phyloP scores from a whole-genome alignment of 2,888 invertebrate species.

The Zelleria hepariella region DNA sequence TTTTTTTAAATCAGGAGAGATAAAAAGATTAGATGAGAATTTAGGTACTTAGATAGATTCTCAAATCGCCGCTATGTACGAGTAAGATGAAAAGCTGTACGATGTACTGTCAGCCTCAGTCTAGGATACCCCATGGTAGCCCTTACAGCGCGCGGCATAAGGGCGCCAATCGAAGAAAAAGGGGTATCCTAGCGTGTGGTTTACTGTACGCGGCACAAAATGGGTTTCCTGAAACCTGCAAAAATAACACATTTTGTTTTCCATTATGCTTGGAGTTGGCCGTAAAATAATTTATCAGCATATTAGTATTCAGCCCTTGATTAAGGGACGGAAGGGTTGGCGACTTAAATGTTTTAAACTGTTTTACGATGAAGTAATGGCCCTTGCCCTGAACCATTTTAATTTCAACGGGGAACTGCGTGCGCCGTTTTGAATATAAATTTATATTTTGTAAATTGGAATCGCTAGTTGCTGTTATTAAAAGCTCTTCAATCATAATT shows the following conservation, averaged over 20 bases:
- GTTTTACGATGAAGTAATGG: slow-evolving; percentile 5
- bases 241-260: background rate
- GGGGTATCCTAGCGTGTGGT: too few species aligned
- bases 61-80: too few species aligned
- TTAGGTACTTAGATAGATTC: too few species aligned
- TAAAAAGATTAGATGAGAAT: too few species aligned
- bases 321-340: background rate
- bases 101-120: too few species aligned
- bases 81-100: too few species aligned
- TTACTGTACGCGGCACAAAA: too few species aligned
- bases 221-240: too few species aligned
- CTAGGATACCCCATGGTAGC: too few species aligned
- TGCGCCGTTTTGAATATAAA: background rate
- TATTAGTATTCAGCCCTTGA: slow-evolving; percentile 5
- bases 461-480: background rate
- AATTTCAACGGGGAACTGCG: background rate
- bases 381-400: background rate
- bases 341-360: slow-evolving; percentile 3
- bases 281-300: background rate
- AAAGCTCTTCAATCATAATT: background rate
- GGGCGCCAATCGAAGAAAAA: too few species aligned
- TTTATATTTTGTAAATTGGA: background rate
- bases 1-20: too few species aligned
- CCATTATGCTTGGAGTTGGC: background rate
- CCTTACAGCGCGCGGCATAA: too few species aligned